Percentiles rank a stretch among this genome's conserved stretches.
Conservation (phyloP, 2,888 invertebrate genomes). For the Pterostichus madidus region DNA sequence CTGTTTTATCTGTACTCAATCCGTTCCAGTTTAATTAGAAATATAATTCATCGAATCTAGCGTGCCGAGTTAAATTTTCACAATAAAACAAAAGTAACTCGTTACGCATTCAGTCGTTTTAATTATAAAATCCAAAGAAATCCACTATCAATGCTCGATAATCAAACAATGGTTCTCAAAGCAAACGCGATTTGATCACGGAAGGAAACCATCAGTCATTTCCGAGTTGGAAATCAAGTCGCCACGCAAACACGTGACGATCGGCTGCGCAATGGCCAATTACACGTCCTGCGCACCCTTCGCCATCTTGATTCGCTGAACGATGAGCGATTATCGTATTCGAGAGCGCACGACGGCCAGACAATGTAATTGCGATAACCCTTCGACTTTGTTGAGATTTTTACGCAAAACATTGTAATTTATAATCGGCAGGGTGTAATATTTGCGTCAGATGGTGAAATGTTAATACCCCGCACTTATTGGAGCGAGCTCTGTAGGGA, state of each 20-base stretch:
- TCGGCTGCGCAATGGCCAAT: constrained; percentile 46
- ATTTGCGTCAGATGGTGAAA: constrained; percentile 74
- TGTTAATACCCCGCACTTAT: constrained; percentile 71
- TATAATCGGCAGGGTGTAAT: constrained; percentile 75
- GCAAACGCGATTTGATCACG: constrained; percentile 51
- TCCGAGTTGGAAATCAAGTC: constrained; percentile 55
- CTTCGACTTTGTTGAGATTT: constrained; percentile 71
- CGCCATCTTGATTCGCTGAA: constrained; percentile 32
- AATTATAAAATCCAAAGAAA: constrained; percentile 58
- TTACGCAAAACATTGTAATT: constrained; percentile 75
- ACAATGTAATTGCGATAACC: constrained; percentile 74
- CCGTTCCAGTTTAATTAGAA: constrained; percentile 47
- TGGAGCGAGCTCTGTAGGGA: constrained; percentile 33
- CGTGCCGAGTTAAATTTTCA: constrained; percentile 51
- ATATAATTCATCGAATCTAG: constrained; percentile 53
- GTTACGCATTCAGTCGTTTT: constrained; percentile 57
- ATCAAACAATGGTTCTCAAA: constrained; percentile 55
- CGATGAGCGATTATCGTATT: constrained; percentile 11
- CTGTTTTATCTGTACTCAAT: constrained; percentile 35
- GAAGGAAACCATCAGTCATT: constrained; percentile 65
- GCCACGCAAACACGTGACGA: constrained; percentile 43
- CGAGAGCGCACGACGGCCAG: constrained; percentile 71
- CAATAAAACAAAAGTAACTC: constrained; percentile 54
- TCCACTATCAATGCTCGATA: constrained; percentile 49
- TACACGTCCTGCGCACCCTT: constrained; percentile 25